Evolutionary conservation across 2,113 vertebrate genomes (phyloP), one percentile per base, ranked within the genome.

Genomic region (Sebastes schlegelii): DNA sequence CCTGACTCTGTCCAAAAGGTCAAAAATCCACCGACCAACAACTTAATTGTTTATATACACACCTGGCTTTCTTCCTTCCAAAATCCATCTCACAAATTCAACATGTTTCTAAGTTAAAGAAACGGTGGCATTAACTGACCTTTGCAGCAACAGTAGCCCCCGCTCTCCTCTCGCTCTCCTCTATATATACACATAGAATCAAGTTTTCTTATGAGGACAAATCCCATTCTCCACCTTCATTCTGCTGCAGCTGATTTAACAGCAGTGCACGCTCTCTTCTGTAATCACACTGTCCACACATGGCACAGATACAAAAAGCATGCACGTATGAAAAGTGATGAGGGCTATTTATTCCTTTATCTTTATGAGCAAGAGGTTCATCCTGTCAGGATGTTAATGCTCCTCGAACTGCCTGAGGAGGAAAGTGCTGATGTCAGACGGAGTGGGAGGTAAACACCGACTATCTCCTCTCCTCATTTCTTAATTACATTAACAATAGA

Each of bases 401-500:
- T 55, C 3, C 26, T 13, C 51, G 52, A 55, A 71, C 34, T 55
- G 34, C 51, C 49, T 19, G 26, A 26, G 26, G 26, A n/a, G 68
- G 49, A 55, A 70, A 70, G 68, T 70, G 68, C 51, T 55, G 26
- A 70, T 70, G 51, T 43, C 68, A 43, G 26, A n/a, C 17, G 9
- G 16, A 19, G 17, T 2, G 5, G 10, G 4, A 49, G 9, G 11
- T 40, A 40, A 52, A 40, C 23, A 34, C 66, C 2, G 0, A 23
- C 26, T 26, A 26, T 26, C 66, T 51, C 16, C 8, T 19, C 4
- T 52, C 11, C 54, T 42, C 16, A n/a, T 55, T 70, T 55, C 10
- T 70, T 70, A 42, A 70, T 70, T 69, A 69, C 26, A 54, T 51
- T 54, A 42, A 54, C 66, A 52, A 17, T 10, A 55, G 51, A 70